Conservation (phyloP, 2,797 vertebrate species). For the Poecile montanus region DNA sequence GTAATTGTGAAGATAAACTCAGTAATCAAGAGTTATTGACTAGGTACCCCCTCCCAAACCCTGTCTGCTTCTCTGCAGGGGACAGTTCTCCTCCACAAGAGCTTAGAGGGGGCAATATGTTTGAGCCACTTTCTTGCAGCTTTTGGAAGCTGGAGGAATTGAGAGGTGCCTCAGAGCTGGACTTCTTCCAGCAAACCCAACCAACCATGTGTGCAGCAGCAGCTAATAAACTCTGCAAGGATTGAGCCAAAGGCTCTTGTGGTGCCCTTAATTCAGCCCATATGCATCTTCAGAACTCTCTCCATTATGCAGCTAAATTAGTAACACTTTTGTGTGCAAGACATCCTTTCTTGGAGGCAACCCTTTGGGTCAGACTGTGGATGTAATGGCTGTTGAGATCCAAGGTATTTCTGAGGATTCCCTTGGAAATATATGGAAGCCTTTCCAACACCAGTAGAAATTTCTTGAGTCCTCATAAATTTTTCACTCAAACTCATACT, state of each 20-base stretch:
- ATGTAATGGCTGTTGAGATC: not conserved
- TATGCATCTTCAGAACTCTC: slow-evolving; percentile 51
- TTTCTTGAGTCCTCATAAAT: slow-evolving; percentile 32
- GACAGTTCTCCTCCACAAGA: not conserved
- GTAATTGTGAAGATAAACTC: slow-evolving; percentile 45
- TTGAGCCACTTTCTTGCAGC: slow-evolving; percentile 12
- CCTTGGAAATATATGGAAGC: not conserved
- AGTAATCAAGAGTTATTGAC: slow-evolving; percentile 27
- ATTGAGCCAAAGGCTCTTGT: slow-evolving; percentile 23
- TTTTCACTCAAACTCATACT: not conserved
- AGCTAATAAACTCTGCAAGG: slow-evolving; percentile 53
- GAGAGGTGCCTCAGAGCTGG: slow-evolving; percentile 56
- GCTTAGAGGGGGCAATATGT: not conserved
- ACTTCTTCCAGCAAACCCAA: slow-evolving; percentile 47
- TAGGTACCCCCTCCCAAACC: not conserved
- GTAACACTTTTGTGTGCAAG: not conserved
- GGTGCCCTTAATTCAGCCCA: slow-evolving; percentile 55
- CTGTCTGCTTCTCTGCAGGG: slow-evolving; percentile 33
- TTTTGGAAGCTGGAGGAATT: slow-evolving; percentile 19
- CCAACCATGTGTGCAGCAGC: slow-evolving; percentile 56
- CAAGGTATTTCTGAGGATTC: not conserved
- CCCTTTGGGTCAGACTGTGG: not conserved
- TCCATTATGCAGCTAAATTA: slow-evolving; percentile 28
- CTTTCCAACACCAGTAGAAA: slow-evolving; percentile 46
- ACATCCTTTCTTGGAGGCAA: not conserved